Conservation (phyloP, 2,113 vertebrate species). For the Podarcis cretensis region DNA sequence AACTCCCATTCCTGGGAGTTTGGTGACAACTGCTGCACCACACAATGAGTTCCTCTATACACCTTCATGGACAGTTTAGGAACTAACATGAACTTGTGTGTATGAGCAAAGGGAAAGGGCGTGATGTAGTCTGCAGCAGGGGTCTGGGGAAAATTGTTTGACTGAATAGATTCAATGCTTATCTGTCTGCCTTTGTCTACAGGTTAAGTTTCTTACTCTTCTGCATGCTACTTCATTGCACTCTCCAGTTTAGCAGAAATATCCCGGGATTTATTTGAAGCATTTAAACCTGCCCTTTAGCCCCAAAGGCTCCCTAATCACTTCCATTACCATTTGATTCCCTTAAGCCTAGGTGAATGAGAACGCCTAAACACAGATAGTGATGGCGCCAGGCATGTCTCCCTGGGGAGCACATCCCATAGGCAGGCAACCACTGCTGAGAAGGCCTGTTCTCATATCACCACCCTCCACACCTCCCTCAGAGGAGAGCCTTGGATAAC, state of each 20-base stretch:
- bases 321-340: not conserved
- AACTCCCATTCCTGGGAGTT: not conserved
- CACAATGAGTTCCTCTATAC: not conserved
- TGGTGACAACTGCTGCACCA: not conserved
- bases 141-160: not conserved
- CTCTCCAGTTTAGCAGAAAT: not conserved
- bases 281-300: not conserved
- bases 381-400: no score
- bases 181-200: not conserved
- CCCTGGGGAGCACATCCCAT: no score
- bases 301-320: not conserved
- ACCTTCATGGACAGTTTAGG: not conserved
- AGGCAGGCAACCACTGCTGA: no score
- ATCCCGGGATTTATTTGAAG: not conserved
- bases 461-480: no score
- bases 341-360: not conserved
- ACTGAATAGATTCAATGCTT: not conserved
- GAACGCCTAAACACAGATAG: no score
- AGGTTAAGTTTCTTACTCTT: not conserved
- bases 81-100: not conserved
- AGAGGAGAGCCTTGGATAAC: no score
- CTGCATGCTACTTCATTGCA: not conserved
- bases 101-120: not conserved
- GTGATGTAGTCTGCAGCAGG: accelerated
- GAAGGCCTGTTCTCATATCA: no score